phyloP scores from a whole-genome alignment of 2,113 vertebrate species.

The Vombatus ursinus region DNA sequence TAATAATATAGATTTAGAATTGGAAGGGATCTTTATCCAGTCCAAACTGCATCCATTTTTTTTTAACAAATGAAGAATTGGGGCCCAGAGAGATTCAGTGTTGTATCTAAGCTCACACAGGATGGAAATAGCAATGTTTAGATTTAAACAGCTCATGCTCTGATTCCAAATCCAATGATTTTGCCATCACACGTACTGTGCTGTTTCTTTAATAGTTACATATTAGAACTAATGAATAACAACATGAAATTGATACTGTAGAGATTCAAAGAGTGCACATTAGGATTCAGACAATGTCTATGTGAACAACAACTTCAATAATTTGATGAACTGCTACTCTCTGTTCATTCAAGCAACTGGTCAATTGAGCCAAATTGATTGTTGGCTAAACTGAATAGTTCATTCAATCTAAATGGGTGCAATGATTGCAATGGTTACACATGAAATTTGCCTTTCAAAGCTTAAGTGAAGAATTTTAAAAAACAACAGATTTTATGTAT shows the following conservation, averaged over 20 bases:
- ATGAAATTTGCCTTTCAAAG: not conserved
- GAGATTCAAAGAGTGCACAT: not conserved
- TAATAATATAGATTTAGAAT: not conserved
- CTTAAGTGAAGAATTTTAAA: not conserved
- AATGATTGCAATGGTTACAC: not conserved
- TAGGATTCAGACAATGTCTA: not conserved
- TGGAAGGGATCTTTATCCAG: not conserved
- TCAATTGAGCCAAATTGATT: not conserved
- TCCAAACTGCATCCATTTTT: no score
- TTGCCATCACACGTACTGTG: not conserved
- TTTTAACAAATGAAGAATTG: not conserved
- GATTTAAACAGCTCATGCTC: not conserved
- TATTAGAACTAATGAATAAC: not conserved
- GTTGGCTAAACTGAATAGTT: not conserved
- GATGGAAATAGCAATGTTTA: not conserved
- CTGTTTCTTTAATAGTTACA: not conserved
- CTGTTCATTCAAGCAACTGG: not conserved
- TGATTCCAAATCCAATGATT: not conserved
- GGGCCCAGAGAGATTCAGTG: not conserved
- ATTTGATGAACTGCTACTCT: not conserved
- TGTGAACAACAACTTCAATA: not conserved
- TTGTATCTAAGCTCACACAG: not conserved
- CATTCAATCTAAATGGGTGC: not conserved
- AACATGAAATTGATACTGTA: not conserved
- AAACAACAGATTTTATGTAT: not conserved